Base-by-base conservation (phyloP, 2,888 invertebrate genomes). In the Drosophila kanekoi region DNA sequence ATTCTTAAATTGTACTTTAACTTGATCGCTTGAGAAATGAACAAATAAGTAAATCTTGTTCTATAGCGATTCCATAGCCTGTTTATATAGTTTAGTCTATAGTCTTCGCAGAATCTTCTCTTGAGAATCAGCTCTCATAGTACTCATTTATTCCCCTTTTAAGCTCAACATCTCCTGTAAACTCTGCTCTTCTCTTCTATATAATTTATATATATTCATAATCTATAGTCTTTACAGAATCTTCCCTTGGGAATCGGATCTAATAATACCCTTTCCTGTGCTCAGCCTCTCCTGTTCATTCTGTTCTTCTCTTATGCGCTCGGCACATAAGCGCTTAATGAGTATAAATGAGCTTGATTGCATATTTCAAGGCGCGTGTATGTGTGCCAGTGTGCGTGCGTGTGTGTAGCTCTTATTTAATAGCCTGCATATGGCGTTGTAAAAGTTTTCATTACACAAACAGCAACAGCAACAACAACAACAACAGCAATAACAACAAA, bases 361-460 rank as follows among this genome's bases (percentile, higher is more conserved):
- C 87, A 85, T 89, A 89, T 88, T 80, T 84, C 81, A 75, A 63
- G 76, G 80, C 72, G 63, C 44, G 67, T 52, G 58, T 60, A 65
- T 47, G 56, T 53, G 49, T 37, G n/a, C 43, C 16, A 10, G 35
- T 45, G 45, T 45, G 16, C 11, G 62, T 33, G 43, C 45, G 57
- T 47, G 41, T n/a, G 49, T 32, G 40, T 59, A 60, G 71, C 51
- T 79, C 62, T 81, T 87, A 88, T 83, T 88, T 88, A 86, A 86
- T 86, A 86, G 89, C 84, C 78, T 86, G 89, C 84, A 88, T 84
- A 83, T 88, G 89, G 84, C 89, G 87, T 84, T 83, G 83, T 88
- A 88, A 88, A 88, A 88, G 83, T 83, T 83, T 83, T 82, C 86
- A 83, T 88, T 83, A 86, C 86, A 86, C 88, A 86, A 87, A 82